Base-by-base conservation (phyloP, 2,888 invertebrate species). In the Epicampocera succincta region DNA sequence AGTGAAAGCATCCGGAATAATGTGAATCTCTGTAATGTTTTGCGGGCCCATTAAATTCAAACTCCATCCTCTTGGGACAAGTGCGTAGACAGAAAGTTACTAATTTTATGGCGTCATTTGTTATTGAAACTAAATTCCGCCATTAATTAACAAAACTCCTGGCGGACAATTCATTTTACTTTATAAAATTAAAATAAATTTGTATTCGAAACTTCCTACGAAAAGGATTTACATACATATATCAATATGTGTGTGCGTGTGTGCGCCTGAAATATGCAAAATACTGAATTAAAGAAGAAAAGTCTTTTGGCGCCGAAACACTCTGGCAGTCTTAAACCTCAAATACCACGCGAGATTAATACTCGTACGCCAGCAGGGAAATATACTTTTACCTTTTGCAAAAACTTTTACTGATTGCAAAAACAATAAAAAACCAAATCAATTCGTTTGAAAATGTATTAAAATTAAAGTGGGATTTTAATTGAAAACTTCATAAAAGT, bases 121-220 rank as follows among this genome's bases (percentile, higher is more conserved):
- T 42, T 50, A 48, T 78, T 56, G 25, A 56, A 50, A 38, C 52
- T 25, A 42, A 77, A 72, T 66, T 66, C 9, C 44, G 52, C 17
- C 72, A 72, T 72, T 72, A 78, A 78, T 66, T 78, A 78, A 58
- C 5, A 13, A 44, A 60, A 29, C 38, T 72, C 66, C 44, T 66
- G 66, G 25, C 54, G n/a, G 12, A 56, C 48, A 50, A 38, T 17
- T 17, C 19, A 38, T 40, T 60, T 48, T 25, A 6, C 0, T 25
- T 12, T 50, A 50, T 50, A 19, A 61, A 73, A 72, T 29, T 50
- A 42, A 65, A 65, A 44, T 44, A 15, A 68, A 58, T 15, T 48
- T 25, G 12, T 48, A 38, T 29, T 11, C 46, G 33, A 38, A 17
- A 56, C 33, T 11, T 40, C n/a, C n/a, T n/a, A n/a, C n/a, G n/a